Evolutionary conservation across 2,797 vertebrate genomes (phyloP).

Genomic region (Tamandua tetradactyla): DNA sequence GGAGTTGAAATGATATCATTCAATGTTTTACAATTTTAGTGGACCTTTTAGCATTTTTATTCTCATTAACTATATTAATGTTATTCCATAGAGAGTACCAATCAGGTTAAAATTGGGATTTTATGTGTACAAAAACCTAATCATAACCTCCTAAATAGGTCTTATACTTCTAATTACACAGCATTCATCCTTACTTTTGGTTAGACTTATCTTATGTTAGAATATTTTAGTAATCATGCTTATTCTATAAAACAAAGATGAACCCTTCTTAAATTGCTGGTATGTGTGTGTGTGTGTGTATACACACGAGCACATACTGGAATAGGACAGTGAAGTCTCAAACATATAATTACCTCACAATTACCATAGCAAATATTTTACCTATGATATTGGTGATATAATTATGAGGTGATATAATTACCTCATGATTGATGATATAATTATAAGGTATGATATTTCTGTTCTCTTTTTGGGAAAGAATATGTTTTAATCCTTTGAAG

Average conservation of each 20-base stretch:
- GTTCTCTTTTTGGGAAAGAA: background rate
- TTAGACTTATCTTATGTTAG: background rate
- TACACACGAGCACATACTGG: too few relatives aligned
- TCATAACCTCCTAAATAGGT: background rate
- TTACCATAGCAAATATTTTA: background rate
- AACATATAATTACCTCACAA: background rate
- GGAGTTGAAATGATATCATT: background rate
- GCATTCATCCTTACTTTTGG: background rate
- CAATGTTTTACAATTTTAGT: background rate
- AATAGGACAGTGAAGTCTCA: background rate
- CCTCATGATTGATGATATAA: too few relatives aligned
- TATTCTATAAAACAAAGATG: background rate
- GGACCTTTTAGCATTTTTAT: background rate
- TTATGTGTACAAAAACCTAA: background rate
- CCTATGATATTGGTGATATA: background rate
- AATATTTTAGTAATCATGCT: background rate
- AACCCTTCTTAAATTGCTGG: background rate
- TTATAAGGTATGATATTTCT: background rate
- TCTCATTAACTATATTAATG: background rate
- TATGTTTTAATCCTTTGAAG: background rate
- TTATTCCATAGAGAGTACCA: background rate
- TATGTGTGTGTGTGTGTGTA: background rate
- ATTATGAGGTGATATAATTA: too few relatives aligned
- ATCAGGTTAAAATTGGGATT: background rate
- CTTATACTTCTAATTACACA: background rate